phyloP scores from a whole-genome alignment of 2,113 vertebrate genomes.

The Eublepharis macularius region DNA sequence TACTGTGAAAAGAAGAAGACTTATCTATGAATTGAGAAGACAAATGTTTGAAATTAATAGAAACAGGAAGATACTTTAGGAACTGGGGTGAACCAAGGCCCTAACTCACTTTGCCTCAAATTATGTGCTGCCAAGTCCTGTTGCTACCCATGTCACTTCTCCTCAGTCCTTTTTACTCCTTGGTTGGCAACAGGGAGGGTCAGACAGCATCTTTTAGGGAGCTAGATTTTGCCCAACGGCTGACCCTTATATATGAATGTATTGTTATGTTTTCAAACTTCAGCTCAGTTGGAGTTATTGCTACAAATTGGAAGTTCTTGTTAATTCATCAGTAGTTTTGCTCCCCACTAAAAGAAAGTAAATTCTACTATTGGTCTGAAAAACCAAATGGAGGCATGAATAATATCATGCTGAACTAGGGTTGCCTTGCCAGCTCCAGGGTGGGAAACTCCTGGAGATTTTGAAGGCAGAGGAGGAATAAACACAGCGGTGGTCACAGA shows the following conservation, averaged over 20 bases:
- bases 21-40: constrained; percentile 20
- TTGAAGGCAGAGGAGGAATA: too few relatives aligned
- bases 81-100: not conserved
- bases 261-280: not conserved
- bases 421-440: too few relatives aligned
- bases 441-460: too few relatives aligned
- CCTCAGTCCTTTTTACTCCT: not conserved
- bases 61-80: too few relatives aligned
- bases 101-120: not conserved
- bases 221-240: not conserved
- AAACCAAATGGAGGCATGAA: not conserved
- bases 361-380: not conserved
- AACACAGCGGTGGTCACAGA: too few relatives aligned
- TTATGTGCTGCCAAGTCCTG: not conserved
- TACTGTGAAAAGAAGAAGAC: constrained; percentile 19
- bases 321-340: not conserved
- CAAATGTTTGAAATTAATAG: accelerated
- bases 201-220: too few relatives aligned
- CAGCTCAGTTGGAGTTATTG: not conserved
- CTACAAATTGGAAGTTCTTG: not conserved
- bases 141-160: not conserved
- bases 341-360: not conserved
- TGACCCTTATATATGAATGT: not conserved
- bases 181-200: not conserved
- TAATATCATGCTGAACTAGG: not conserved